Conservation (phyloP, 2,888 invertebrate genomes). For the Mimachlamys varia region DNA sequence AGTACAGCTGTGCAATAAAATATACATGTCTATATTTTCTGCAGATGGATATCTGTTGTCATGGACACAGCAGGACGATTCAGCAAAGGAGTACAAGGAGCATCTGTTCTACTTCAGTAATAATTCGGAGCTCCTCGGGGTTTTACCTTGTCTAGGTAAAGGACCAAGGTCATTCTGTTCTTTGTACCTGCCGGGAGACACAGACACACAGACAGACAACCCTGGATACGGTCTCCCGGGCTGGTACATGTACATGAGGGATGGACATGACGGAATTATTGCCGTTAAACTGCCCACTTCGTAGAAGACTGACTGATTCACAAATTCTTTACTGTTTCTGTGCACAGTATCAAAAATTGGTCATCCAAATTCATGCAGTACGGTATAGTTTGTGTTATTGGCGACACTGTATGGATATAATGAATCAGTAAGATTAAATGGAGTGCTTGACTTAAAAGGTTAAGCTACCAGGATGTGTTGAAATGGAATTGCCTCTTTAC, state of each 20-base stretch:
- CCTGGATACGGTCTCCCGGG: slow-evolving; percentile 5
- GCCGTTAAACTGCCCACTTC: background rate
- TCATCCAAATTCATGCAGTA: no score
- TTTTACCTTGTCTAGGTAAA: slow-evolving; percentile 62
- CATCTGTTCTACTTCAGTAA: slow-evolving; percentile 60
- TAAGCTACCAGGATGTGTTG: no score
- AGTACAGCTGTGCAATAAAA: background rate
- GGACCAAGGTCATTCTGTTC: slow-evolving; percentile 65
- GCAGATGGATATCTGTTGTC: slow-evolving; percentile 55
- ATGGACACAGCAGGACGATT: slow-evolving; percentile 44
- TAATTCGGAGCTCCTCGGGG: slow-evolving; percentile 56
- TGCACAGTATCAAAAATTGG: no score
- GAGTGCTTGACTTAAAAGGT: no score
- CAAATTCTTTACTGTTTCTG: background rate
- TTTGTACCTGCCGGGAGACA: slow-evolving; percentile 57
- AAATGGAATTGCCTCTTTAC: no score
- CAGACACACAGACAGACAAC: slow-evolving; percentile 37
- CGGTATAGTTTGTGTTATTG: no score
- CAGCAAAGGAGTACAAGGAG: slow-evolving; percentile 55
- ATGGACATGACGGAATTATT: slow-evolving; percentile 4
- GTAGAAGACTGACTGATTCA: background rate
- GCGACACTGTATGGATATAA: no score
- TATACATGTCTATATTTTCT: slow-evolving; percentile 46
- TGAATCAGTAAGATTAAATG: no score
- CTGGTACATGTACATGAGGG: slow-evolving; percentile 22